Evolutionary conservation across 2,797 vertebrate species (phyloP).

Genomic region (Amphiprion clarkii): DNA sequence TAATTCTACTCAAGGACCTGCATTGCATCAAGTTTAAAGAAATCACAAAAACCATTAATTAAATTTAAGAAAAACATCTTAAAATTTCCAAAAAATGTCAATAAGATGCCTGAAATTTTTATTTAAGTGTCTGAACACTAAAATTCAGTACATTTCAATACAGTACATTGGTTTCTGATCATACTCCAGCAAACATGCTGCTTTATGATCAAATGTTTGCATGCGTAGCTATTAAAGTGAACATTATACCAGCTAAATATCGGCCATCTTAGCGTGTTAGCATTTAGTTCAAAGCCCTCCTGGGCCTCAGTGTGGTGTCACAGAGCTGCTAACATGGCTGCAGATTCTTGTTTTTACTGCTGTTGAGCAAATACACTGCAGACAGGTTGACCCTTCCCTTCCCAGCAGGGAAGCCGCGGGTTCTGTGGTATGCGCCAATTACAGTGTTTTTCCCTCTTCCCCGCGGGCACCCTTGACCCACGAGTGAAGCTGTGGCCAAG

Average conservation of each 20-base stretch:
- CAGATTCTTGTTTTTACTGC: slow-evolving; percentile 18
- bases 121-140: too few relatives aligned
- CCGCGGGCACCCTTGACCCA: slow-evolving; percentile 43
- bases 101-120: too few relatives aligned
- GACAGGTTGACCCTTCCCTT: slow-evolving; percentile 43
- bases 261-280: not conserved
- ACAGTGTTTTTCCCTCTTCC: slow-evolving; percentile 47
- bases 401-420: slow-evolving; percentile 33
- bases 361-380: slow-evolving; percentile 23
- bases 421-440: slow-evolving; percentile 61
- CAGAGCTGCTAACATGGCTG: not conserved
- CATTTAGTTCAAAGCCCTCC: not conserved
- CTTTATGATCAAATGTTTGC: not conserved
- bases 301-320: not conserved
- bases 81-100: too few relatives aligned
- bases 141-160: too few relatives aligned
- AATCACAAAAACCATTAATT: too few relatives aligned
- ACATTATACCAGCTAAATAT: not conserved
- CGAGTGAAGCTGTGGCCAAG: slow-evolving; percentile 37
- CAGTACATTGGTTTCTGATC: too few relatives aligned
- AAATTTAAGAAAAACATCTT: too few relatives aligned
- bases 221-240: not conserved
- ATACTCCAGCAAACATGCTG: not conserved
- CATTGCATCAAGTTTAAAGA: not conserved
- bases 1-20: not conserved